These are phyloP conservation scores for Drosophila nigromelanica DNA, from an alignment of 1,140 invertebrate species.

Conservation along the genomic window DNA sequence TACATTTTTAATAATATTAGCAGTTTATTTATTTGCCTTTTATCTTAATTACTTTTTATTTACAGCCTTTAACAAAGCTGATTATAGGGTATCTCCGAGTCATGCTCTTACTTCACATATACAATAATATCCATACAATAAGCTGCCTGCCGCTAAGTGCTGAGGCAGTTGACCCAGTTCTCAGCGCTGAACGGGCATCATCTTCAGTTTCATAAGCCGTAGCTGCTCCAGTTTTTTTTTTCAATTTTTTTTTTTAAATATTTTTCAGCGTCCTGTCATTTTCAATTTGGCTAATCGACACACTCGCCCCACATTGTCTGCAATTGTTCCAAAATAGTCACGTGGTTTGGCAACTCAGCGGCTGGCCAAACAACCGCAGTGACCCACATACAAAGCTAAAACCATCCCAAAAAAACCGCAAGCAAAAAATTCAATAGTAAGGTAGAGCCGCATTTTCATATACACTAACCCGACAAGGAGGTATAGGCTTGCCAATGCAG, in stretches of 20 bases:
- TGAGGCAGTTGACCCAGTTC: slow-evolving; percentile 29
- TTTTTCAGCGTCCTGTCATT: slow-evolving; percentile 57
- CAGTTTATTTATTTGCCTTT: no score
- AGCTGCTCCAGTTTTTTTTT: slow-evolving; percentile 35
- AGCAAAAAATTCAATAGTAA: slow-evolving; percentile 51
- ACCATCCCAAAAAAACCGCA: slow-evolving; percentile 16
- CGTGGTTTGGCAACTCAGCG: slow-evolving; percentile 56
- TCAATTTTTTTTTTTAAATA: slow-evolving; percentile 15
- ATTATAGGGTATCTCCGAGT: not conserved
- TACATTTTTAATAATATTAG: no score
- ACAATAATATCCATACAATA: not conserved
- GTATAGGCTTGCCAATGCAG: slow-evolving; percentile 4
- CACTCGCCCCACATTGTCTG: slow-evolving; percentile 56
- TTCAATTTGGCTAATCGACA: slow-evolving; percentile 78
- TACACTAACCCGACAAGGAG: slow-evolving; percentile 7
- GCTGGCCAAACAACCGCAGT: slow-evolving; percentile 57
- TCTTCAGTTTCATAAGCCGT: slow-evolving; percentile 45
- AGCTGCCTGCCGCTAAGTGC: not conserved
- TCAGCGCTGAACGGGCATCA: slow-evolving; percentile 1
- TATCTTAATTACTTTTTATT: no score
- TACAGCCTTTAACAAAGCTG: no score
- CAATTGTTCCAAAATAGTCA: slow-evolving; percentile 73
- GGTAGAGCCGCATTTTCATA: slow-evolving; percentile 19
- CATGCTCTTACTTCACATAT: not conserved
- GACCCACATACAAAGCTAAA: slow-evolving; percentile 62